Percentiles rank a stretch among this genome's conserved stretches.
Conservation (phyloP, 2,797 vertebrate species). For the Pseudomugil tenellus region DNA sequence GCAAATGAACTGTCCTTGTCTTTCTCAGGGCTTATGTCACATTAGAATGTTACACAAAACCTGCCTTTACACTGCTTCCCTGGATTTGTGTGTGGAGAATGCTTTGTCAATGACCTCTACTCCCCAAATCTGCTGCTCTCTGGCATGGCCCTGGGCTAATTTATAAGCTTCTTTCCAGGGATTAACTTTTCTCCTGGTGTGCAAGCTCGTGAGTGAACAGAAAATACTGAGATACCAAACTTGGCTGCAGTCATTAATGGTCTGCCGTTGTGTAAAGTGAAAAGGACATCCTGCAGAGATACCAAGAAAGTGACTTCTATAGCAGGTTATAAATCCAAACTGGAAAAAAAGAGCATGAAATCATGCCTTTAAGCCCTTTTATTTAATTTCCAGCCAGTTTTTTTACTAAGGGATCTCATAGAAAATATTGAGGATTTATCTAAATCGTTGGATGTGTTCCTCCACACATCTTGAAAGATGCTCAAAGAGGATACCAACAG, state of each 20-base stretch:
- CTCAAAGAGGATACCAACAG: not conserved
- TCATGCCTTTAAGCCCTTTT: not conserved
- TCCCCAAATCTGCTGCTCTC: slow-evolving; percentile 70
- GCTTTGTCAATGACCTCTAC: slow-evolving; percentile 75
- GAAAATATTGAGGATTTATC: slow-evolving; percentile 15
- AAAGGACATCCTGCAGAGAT: slow-evolving; percentile 16
- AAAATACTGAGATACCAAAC: slow-evolving; percentile 56
- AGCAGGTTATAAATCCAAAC: slow-evolving; percentile 8
- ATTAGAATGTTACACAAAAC: slow-evolving; percentile 35
- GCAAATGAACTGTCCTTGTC: not conserved
- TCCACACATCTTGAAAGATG: slow-evolving; percentile 1
- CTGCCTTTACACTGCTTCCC: slow-evolving; percentile 14
- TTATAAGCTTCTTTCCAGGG: slow-evolving; percentile 83
- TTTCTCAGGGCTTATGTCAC: slow-evolving; percentile 24
- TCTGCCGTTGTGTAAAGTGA: slow-evolving; percentile 25
- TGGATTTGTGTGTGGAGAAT: slow-evolving; percentile 39
- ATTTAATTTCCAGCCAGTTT: not conserved
- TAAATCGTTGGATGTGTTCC: slow-evolving; percentile 11
- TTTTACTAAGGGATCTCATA: not conserved
- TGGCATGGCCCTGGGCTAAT: slow-evolving; percentile 74
- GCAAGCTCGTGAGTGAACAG: slow-evolving; percentile 57
- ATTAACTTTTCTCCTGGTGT: slow-evolving; percentile 81
- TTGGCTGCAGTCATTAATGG: slow-evolving; percentile 39
- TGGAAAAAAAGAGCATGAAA: not conserved
- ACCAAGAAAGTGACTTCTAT: slow-evolving; percentile 11